These are phyloP conservation scores for Pseudopodoces humilis DNA, from an alignment of 2,113 vertebrate species.

Conservation along the genomic window DNA sequence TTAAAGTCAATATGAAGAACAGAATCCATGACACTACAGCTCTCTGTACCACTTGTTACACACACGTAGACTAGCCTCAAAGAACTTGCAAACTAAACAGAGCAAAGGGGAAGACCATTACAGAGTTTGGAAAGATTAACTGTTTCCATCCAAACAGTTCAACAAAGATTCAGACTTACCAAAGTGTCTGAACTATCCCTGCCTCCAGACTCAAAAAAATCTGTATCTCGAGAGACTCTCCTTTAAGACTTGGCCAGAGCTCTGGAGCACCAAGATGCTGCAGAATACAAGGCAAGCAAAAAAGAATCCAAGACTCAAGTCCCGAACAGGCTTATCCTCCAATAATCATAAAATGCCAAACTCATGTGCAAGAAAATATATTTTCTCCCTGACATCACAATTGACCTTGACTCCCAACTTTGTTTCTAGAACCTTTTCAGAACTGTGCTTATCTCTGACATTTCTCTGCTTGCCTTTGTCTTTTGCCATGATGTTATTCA, in stretches of 20 bases:
- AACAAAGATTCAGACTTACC: background rate
- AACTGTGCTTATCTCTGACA: background rate
- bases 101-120: background rate
- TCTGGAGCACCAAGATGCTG: background rate
- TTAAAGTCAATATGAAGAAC: background rate
- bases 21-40: background rate
- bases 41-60: background rate
- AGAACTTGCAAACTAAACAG: background rate
- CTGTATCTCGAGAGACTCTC: rapidly evolving
- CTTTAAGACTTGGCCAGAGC: background rate
- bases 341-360: background rate
- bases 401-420: background rate
- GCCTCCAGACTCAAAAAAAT: background rate
- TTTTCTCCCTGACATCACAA: background rate
- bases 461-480: background rate
- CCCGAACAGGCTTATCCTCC: background rate
- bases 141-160: background rate
- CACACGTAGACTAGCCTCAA: rapidly evolving
- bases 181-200: background rate
- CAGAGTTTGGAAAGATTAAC: background rate
- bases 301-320: background rate
- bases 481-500: background rate
- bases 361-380: background rate
- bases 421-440: background rate
- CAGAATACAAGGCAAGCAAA: background rate